Evolutionary conservation across 1,140 invertebrate species (phyloP), one percentile per base, ranked within the genome.

Genomic region (Tetraneura akinire): DNA sequence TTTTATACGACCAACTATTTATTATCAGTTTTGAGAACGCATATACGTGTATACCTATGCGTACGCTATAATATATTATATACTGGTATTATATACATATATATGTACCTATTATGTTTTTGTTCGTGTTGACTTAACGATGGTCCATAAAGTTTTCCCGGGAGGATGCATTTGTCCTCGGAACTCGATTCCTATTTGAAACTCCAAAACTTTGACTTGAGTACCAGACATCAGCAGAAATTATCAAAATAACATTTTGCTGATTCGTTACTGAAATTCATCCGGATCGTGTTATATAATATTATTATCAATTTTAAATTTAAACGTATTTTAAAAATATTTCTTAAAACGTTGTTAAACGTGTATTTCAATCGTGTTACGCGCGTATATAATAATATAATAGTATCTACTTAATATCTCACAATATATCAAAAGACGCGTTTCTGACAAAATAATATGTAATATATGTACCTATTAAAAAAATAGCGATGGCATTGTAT

Each of bases 81-180:
- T n/a, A n/a, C n/a, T n/a, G n/a, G n/a, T n/a, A n/a, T n/a, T n/a
- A n/a, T 47, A 10, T 26, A 16, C 6, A 16, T 71, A 21, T 26
- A 14, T 18, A 10, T 9, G n/a, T n/a, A n/a, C n/a, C n/a, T n/a
- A n/a, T n/a, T n/a, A n/a, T 3, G 62, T 68, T 68, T 68, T 26
- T 26, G 66, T 71, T 49, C 68, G 16, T 29, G 68, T 71, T 32
- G 68, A 51, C 47, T 71, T 71, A 71, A 71, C 68, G 68, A 71
- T 23, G 4, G 45, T n/a, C 45, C 45, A 51, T 71, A 71, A 71
- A 71, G 45, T 51, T 71, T 51, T 51, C 45, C 68, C 68, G 14
- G 23, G 6, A 26, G 68, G 23, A 37, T 29, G 16, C 21, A 14
- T 29, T 47, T 68, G 42, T 45, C 66, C 66, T 26, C 21, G 42